Evolutionary conservation across 2,888 invertebrate species (phyloP), one percentile per base, ranked within the genome.

Genomic region (Cetonia aurata): DNA sequence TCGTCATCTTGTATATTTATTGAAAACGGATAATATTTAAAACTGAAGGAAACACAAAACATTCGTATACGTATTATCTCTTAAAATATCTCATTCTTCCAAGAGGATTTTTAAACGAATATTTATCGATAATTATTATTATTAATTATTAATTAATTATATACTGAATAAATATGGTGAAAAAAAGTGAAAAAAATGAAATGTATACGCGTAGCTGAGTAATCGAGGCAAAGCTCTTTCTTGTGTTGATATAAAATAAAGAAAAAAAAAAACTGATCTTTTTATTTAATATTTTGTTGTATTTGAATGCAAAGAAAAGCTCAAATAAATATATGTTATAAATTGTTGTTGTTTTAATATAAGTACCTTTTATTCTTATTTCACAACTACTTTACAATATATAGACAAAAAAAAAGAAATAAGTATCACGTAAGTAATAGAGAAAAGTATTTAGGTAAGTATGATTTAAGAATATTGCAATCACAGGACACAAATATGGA

Each of bases 321-420:
- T 92, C 91, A 92, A 92, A 92, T 92, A 91, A 92, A 92, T 92
- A 91, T 91, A 91, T 92, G 91, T 92, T 92, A 91, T 91, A 90
- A 91, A 90, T 89, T 89, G 84, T 83, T 19, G 13, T 56, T 67
- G 66, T 73, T 69, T 73, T 68, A 68, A 55, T 71, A 17, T 41
- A 60, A 25, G 17, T 44, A 13, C 25, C 42, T 12, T 48, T 3
- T 3, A 25, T 25, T 25, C 25, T 13, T 55, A 6, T 55, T n/a
- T 10, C 15, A 1, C 12, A 17, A n/a, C 19, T 6, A 8, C 12
- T 25, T 13, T 37, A 13, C n/a, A n/a, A 0, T 31, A 10, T 56
- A 15, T 33, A 25, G 33, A 31, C 31, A 56, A n/a, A n/a, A n/a
- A n/a, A n/a, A n/a, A n/a, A n/a, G n/a, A n/a, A n/a, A n/a, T n/a